A percentile compares a stretch with the other conserved stretches of the same genome.
Conservation (phyloP, 2,888 invertebrate genomes). For the Notodonta ziczac region DNA sequence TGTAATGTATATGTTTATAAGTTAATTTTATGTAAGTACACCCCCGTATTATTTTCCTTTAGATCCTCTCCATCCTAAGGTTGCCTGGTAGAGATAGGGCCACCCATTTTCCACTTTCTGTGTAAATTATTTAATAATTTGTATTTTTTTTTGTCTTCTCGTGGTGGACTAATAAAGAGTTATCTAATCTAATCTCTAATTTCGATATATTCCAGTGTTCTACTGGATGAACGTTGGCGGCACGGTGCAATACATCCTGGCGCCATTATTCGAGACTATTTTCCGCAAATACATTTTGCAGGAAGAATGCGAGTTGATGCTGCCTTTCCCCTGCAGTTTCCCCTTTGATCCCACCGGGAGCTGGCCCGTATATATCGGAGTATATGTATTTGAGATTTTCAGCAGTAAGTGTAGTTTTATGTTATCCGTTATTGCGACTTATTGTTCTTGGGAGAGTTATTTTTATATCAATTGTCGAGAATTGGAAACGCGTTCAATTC, state of each 20-base stretch:
- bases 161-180: no score
- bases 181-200: no score
- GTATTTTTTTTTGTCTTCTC: no score
- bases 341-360: slow-evolving; percentile 53
- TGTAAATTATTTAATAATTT: no score
- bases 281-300: slow-evolving; percentile 45
- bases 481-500: no score
- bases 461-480: no score
- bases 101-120: no score
- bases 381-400: slow-evolving; percentile 56
- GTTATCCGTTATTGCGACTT: slow-evolving; percentile 13
- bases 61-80: no score
- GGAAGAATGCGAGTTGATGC: slow-evolving; percentile 44
- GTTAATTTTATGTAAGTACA: no score
- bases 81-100: no score
- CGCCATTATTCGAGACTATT: slow-evolving; percentile 47
- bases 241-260: slow-evolving; percentile 49
- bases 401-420: slow-evolving; percentile 51
- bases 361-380: slow-evolving; percentile 52
- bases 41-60: no score
- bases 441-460: slow-evolving; percentile 30
- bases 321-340: slow-evolving; percentile 55
- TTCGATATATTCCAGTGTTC: slow-evolving; percentile 43
- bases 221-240: slow-evolving; percentile 53
- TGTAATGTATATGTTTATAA: no score